Evolutionary conservation across 2,888 invertebrate genomes (phyloP).

Genomic region (Caenorhabditis sp.): DNA sequence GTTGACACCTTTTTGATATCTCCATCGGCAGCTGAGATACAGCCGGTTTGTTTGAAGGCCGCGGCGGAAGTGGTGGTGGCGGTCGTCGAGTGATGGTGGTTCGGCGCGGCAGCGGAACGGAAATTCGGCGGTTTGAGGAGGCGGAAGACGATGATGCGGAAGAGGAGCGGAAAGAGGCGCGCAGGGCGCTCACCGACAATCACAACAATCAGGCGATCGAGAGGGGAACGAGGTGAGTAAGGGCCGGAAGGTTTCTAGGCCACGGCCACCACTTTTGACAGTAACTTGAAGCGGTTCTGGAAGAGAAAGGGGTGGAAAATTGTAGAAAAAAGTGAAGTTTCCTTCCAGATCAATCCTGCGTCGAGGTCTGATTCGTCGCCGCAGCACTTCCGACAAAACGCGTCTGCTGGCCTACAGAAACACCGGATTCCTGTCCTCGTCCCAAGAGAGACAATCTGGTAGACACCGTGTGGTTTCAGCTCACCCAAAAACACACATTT

Average conservation of each 20-base stretch:
- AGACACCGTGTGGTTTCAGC: no score
- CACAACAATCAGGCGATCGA: conserved; percentile 38
- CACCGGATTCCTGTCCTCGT: conserved; percentile 39
- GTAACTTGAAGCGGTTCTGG: no score
- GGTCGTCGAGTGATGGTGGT: conserved; percentile 52
- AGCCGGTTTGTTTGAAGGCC: no score
- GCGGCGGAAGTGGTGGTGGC: conserved; percentile 57
- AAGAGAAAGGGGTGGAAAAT: no score
- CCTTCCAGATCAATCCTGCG: conserved; percentile 20
- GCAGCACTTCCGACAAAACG: conserved; percentile 50
- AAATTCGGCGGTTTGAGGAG: conserved; percentile 27
- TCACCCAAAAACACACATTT: no score
- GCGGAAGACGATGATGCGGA: neutral
- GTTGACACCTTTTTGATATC: no score
- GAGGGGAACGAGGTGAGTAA: neutral
- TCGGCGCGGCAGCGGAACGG: conserved; percentile 58
- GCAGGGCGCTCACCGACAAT: no score
- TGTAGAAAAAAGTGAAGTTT: neutral
- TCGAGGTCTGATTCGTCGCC: conserved; percentile 32
- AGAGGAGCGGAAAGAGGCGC: conserved; percentile 3
- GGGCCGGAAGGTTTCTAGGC: no score
- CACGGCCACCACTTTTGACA: no score
- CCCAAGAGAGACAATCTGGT: conserved; percentile 41
- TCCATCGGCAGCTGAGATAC: no score
- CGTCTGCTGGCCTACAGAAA: conserved; percentile 48